Evolutionary conservation across 2,888 invertebrate species (phyloP).

Genomic region (Tetragnatha montana): DNA sequence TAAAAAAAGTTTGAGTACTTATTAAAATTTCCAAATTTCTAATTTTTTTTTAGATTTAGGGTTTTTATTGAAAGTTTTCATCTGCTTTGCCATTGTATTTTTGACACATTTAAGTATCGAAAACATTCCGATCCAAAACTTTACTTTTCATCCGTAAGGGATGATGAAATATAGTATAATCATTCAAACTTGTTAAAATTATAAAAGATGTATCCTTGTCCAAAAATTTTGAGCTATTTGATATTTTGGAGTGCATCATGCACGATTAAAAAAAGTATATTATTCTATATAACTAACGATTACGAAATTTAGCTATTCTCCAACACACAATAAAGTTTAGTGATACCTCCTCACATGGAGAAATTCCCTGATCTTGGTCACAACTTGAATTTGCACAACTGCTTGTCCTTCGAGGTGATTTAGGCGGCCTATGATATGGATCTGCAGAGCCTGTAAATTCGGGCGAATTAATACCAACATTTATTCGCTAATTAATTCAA

Average conservation of each 20-base stretch:
- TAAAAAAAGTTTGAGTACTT: too few species aligned
- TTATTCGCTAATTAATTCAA: neutral
- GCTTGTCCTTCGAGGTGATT: conserved; percentile 82
- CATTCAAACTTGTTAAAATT: neutral
- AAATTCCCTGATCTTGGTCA: conserved; percentile 73
- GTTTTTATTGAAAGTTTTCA: too few species aligned
- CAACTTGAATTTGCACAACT: conserved; percentile 71
- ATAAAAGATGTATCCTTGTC: neutral
- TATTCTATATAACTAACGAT: neutral
- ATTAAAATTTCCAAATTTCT: too few species aligned
- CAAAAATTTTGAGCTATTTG: too few species aligned
- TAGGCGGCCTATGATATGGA: conserved; percentile 88
- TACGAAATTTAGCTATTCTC: neutral
- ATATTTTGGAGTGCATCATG: too few species aligned
- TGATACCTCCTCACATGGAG: conserved; percentile 89
- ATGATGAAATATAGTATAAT: too few species aligned
- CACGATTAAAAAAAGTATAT: neutral
- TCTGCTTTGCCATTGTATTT: too few species aligned
- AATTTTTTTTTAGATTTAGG: too few species aligned
- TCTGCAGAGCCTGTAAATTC: conserved; percentile 81
- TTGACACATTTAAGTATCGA: too few species aligned
- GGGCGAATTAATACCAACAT: neutral
- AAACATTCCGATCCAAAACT: too few species aligned
- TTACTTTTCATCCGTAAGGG: too few species aligned
- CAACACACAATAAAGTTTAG: conserved; percentile 15